Evolutionary conservation across 35 echinoderm and acorn worm species (phyloP).

Genomic region (Eucidaris tribuloides): DNA sequence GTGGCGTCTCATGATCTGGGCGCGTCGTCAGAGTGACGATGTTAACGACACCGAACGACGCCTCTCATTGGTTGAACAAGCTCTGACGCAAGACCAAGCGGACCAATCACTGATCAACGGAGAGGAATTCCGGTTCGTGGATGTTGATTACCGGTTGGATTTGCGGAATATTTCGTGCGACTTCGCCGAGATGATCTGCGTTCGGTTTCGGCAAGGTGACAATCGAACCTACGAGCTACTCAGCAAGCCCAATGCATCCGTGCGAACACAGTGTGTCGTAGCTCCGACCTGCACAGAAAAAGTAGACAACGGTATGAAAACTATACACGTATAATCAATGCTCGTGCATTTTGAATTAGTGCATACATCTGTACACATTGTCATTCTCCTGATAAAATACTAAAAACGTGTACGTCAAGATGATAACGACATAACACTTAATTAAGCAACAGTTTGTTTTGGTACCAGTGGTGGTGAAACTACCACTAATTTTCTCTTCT

Average conservation of each 20-base stretch:
- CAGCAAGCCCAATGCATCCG: background rate
- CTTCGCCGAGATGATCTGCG: background rate
- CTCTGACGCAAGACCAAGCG: slow-evolving; percentile 18
- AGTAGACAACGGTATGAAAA: too few relatives aligned
- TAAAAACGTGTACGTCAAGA: too few relatives aligned
- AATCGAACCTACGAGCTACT: slow-evolving; percentile 5
- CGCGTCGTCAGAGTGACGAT: background rate
- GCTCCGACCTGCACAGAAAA: background rate
- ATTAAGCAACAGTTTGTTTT: too few relatives aligned
- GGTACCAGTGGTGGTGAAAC: too few relatives aligned
- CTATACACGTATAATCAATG: too few relatives aligned
- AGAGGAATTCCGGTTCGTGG: background rate
- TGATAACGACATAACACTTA: too few relatives aligned
- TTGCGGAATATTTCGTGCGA: background rate
- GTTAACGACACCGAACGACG: background rate
- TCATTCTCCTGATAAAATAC: too few relatives aligned
- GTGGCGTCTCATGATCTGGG: slow-evolving; percentile 13
- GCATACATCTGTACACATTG: too few relatives aligned
- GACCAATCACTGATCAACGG: slow-evolving; percentile 14
- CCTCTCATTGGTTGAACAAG: slow-evolving; percentile 25
- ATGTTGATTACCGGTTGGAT: background rate
- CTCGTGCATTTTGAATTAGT: too few relatives aligned
- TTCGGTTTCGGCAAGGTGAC: slow-evolving; percentile 4
- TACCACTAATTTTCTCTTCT: too few relatives aligned
- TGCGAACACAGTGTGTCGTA: background rate